These are phyloP conservation scores for Anser cygnoides DNA, from an alignment of 2,113 vertebrate genomes.

Conservation along the genomic window DNA sequence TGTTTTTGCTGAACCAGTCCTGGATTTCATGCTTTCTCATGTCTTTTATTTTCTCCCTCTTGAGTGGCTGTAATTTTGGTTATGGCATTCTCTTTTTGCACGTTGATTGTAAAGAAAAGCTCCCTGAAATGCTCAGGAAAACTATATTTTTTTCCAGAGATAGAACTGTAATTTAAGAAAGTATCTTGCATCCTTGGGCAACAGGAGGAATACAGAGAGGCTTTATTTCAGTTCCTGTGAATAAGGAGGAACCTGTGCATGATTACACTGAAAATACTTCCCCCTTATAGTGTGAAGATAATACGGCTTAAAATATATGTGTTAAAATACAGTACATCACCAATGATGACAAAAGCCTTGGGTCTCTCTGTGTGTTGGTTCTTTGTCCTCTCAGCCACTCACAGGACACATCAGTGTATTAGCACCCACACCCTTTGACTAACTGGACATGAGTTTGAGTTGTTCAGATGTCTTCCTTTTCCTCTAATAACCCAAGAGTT, in stretches of 20 bases:
- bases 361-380: fast-evolving
- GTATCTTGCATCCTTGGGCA: background rate
- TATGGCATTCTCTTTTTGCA: background rate
- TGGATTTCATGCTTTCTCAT: background rate
- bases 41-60: background rate
- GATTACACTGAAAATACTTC: background rate
- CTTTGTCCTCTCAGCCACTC: background rate
- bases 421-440: background rate
- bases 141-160: background rate
- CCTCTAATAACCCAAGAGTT: background rate
- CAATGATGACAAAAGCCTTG: background rate
- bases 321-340: background rate
- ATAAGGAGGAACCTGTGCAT: background rate
- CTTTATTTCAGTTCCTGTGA: background rate
- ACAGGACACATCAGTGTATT: background rate
- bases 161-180: background rate
- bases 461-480: background rate
- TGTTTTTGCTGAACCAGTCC: background rate
- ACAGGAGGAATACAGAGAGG: background rate
- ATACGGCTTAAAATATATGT: background rate
- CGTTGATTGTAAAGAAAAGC: background rate
- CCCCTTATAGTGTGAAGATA: background rate
- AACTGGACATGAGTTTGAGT: background rate
- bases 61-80: background rate
- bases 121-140: background rate